Percentiles rank a stretch among this genome's conserved stretches.
Conservation (phyloP, 2,797 vertebrate genomes). For the Phataginus tetradactyla region DNA sequence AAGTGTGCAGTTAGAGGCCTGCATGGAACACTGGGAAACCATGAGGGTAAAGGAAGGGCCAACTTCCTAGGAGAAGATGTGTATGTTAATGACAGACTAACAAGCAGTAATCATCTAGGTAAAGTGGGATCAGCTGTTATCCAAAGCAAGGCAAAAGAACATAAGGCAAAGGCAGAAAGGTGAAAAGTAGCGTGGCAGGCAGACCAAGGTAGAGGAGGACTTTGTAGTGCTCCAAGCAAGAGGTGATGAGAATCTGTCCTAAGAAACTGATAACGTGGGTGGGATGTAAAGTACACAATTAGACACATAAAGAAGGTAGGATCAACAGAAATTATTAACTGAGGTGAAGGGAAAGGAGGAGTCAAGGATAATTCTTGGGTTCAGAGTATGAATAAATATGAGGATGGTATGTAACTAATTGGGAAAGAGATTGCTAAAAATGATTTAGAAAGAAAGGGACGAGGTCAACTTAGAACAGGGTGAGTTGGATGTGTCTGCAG, state of each 20-base stretch:
- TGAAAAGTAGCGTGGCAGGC: neutral
- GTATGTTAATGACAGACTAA: neutral
- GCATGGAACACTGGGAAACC: neutral
- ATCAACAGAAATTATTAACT: neutral
- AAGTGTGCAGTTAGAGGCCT: neutral
- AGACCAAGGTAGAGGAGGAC: neutral
- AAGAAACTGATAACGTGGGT: neutral
- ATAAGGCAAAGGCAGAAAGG: neutral
- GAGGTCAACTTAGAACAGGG: neutral
- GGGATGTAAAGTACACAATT: neutral
- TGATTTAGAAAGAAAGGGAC: neutral
- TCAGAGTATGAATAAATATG: neutral
- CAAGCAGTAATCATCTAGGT: neutral
- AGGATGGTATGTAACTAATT: neutral
- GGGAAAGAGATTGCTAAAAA: neutral
- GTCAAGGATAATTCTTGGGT: neutral
- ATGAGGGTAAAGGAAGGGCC: neutral
- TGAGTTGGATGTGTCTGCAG: neutral
- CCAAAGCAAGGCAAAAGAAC: neutral
- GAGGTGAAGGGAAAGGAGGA: neutral
- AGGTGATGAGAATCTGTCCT: neutral
- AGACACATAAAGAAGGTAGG: neutral
- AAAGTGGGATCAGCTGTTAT: neutral
- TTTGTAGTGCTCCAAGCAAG: neutral
- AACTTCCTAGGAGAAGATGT: neutral